phyloP scores from a whole-genome alignment of 2,797 vertebrate genomes.

The Oceanodroma leucorhoa region DNA sequence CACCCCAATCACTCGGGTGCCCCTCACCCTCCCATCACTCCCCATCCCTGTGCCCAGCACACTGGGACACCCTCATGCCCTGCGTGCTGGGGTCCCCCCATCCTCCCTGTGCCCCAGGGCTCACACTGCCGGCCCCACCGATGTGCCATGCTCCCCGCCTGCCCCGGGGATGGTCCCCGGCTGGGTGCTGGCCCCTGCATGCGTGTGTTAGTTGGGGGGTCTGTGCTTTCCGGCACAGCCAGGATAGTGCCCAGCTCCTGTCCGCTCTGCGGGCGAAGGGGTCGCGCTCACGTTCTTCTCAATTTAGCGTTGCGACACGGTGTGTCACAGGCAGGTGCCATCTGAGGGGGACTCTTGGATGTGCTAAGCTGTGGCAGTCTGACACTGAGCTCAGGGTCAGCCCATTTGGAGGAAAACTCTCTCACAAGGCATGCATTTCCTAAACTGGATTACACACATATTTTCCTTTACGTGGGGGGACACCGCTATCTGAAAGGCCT shows the following conservation, averaged over 20 bases:
- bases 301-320: rapidly evolving
- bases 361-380: background rate
- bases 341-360: rapidly evolving
- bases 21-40: rapidly evolving
- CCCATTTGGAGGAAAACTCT: background rate
- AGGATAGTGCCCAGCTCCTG: background rate
- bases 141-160: rapidly evolving
- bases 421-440: background rate
- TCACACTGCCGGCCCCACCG: rapidly evolving
- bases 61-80: background rate
- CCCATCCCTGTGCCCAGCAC: rapidly evolving
- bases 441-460: rapidly evolving
- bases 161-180: background rate
- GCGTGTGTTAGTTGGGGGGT: background rate
- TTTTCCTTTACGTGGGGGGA: background rate
- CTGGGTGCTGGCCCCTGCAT: background rate
- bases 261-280: rapidly evolving
- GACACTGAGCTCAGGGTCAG: background rate
- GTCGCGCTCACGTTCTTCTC: rapidly evolving
- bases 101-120: rapidly evolving
- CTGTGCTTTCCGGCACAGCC: background rate
- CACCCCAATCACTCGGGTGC: rapidly evolving
- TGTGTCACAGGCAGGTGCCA: background rate
- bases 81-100: background rate
- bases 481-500: background rate